Base-by-base conservation (phyloP, 2,113 vertebrate species). In the Diadophis punctatus region DNA sequence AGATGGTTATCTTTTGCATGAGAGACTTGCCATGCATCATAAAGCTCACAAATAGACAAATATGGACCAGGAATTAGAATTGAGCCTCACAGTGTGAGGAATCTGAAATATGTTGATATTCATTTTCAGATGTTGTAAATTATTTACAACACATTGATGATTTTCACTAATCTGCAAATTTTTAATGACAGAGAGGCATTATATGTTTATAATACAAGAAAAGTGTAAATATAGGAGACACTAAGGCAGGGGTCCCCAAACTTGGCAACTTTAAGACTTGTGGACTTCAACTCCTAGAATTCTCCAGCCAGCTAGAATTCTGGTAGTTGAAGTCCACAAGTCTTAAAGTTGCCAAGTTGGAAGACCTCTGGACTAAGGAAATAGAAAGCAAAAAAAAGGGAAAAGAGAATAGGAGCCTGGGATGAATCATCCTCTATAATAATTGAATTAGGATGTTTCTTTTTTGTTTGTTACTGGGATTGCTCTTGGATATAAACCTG, bases 41-140 rank as follows among this genome's bases (percentile, higher is more conserved):
- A 52, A 68, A 88, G 58, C 86, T 68, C 48, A 43, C 25, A 25
- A 16, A 60, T 51, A n/a, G 48, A 52, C 48, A 48, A 88, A 68
- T 74, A 68, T 68, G 23, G 86, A 68, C 86, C 87, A 92, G n/a
- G 48, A 68, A 92, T 92, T 68, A 92, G 87, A 88, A 43, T 8
- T 22, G 16, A 68, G 8, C 4, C 43, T 52, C 27, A 49, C 18
- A 63, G 46, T 43, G 2, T 34, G 63, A 34, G 12, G 30, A 68
- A 68, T 22, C 34, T 63, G 84, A 25, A 43, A 6, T 52, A 20
- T 27, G 8, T 34, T n/a, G 23, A 34, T 23, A 49, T 9, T 87
- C 30, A 58, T 58, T 48, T 43, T 52, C 49, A 87, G n/a, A 20
- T 68, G 86, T 22, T 87, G 46, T 4, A 56, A 52, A 68, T 25